Base-by-base conservation (phyloP, 1,140 invertebrate species). In the Trissolcus basalis region DNA sequence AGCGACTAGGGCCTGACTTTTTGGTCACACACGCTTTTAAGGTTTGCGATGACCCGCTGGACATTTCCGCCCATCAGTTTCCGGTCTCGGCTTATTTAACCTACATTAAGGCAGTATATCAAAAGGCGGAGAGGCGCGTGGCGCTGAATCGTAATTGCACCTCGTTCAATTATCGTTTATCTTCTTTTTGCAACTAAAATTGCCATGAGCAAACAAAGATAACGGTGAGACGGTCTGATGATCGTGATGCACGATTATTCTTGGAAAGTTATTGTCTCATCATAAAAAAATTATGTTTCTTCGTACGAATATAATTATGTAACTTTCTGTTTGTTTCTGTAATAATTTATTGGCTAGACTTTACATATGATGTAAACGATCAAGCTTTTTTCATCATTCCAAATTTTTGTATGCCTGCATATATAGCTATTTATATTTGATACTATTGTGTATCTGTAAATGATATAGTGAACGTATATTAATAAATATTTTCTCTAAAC, bases 131-230 rank as follows among this genome's bases (percentile, higher is more conserved):
- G 61, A 59, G 82, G 78, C 86, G 82, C 82, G 83, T 87, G 86
- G 68, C 82, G 69, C 69, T 58, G 77, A 81, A 74, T 76, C 51
- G 78, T 83, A 84, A 84, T 85, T 83, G 71, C 77, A 65, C 65
- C 4, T 41, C 65, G 45, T 63, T 68, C 63, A 58, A 71, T 78
- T 77, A 77, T 78, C 76, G 63, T 67, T 70, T 64, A 75, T 72
- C 77, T 65, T 71, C 54, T 75, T 79, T 44, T 63, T 56, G 32
- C 53, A 58, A 35, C 59, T 27, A 39, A 60, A 76, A 76, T 69
- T 69, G 33, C 35, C 41, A 9, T 35, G 47, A 35, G 19, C 51
- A 74, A 74, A 74, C 47, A 73, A 1, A 68, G 63, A 74, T 74
- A 74, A 68, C 39, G 36, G n/a, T 12, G 19, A 27, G 19, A 27